These are phyloP conservation scores for Diadumene lineata DNA, from an alignment of 92 coral and sea anemone species.

Conservation along the genomic window DNA sequence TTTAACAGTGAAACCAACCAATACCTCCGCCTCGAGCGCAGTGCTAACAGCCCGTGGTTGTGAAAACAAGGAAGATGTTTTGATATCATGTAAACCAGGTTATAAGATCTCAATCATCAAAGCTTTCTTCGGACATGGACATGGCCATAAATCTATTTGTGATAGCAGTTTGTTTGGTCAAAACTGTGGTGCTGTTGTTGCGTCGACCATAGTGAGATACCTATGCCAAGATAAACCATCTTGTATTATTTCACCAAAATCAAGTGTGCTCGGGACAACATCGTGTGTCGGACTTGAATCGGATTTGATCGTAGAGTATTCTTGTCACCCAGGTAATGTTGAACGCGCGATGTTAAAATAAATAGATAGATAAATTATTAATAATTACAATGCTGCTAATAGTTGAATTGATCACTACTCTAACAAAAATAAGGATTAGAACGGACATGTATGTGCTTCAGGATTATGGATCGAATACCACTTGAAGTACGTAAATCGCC, in stretches of 20 bases:
- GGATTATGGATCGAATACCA: too few relatives aligned
- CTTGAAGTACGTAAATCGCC: too few relatives aligned
- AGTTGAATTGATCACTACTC: too few relatives aligned
- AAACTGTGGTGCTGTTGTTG: slow-evolving; percentile 37
- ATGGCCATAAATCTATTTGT: slow-evolving; percentile 48
- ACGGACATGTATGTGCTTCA: too few relatives aligned
- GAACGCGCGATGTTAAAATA: too few relatives aligned
- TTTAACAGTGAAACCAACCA: slow-evolving; percentile 26
- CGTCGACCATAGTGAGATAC: slow-evolving; percentile 33
- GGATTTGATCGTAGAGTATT: slow-evolving; percentile 49
- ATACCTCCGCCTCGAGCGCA: slow-evolving; percentile 10
- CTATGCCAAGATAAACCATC: slow-evolving; percentile 48
- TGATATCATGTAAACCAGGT: slow-evolving; percentile 36
- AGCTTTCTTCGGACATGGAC: slow-evolving; percentile 57
- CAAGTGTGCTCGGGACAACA: slow-evolving; percentile 51
- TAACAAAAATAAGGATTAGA: too few relatives aligned
- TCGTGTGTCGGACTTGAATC: slow-evolving; percentile 59
- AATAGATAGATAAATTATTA: too few relatives aligned
- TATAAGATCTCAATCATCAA: slow-evolving; percentile 33
- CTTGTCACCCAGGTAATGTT: slow-evolving; percentile 50
- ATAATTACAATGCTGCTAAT: too few relatives aligned
- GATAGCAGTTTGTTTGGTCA: slow-evolving; percentile 47
- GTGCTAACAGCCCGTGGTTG: slow-evolving; percentile 31
- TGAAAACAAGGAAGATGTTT: slow-evolving; percentile 38
- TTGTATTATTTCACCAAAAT: slow-evolving; percentile 45